Percentiles rank a stretch among this genome's conserved stretches.
Conservation (phyloP, 2,888 invertebrate genomes). For the Dyspetes luteomarginatus region DNA sequence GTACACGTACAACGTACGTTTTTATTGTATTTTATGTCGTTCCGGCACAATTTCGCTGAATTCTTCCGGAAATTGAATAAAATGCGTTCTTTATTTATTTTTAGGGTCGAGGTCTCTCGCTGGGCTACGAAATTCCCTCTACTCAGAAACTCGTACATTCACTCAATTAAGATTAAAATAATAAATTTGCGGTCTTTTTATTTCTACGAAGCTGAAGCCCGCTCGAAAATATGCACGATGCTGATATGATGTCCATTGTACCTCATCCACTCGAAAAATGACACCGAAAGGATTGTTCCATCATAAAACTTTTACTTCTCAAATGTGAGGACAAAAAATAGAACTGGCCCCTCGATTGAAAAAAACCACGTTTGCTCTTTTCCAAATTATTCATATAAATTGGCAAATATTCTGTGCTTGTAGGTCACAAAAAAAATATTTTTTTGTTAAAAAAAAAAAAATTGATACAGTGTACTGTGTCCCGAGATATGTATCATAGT, state of each 20-base stretch:
- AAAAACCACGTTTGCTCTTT: too few species aligned
- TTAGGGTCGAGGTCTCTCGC: slow-evolving; percentile 1
- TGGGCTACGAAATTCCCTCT: slow-evolving; percentile 3
- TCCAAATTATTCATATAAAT: too few species aligned
- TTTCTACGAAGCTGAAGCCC: slow-evolving; percentile 31
- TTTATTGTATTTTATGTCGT: neutral
- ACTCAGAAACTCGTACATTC: neutral
- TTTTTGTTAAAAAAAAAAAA: too few species aligned
- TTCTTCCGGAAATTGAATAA: slow-evolving; percentile 54
- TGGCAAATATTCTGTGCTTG: too few species aligned
- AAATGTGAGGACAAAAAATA: too few species aligned
- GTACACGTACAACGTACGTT: neutral
- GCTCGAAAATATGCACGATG: neutral
- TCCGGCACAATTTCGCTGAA: slow-evolving; percentile 36
- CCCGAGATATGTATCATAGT: too few species aligned
- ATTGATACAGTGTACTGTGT: too few species aligned
- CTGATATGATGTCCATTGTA: neutral
- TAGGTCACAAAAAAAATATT: too few species aligned
- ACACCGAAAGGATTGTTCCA: too few species aligned
- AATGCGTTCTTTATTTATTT: slow-evolving; percentile 18
- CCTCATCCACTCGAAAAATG: too few species aligned
- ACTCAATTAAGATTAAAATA: slow-evolving; percentile 51
- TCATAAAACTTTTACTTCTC: too few species aligned
- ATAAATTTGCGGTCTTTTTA: slow-evolving; percentile 19
- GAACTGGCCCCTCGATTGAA: too few species aligned